phyloP scores from a whole-genome alignment of 2,888 invertebrate species.

The Zaprionus lineosus region DNA sequence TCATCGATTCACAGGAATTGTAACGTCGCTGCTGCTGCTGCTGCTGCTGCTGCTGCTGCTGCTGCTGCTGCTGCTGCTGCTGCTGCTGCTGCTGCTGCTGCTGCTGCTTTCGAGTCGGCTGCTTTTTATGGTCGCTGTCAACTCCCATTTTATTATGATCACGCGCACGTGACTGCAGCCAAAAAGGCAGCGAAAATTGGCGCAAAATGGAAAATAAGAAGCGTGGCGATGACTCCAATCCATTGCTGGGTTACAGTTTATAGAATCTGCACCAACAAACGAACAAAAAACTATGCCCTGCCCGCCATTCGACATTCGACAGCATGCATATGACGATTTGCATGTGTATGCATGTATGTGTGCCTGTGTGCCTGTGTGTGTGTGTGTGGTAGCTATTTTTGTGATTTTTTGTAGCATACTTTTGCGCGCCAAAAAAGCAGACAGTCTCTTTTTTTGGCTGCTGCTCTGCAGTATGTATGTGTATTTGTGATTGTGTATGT shows the following conservation, averaged over 20 bases:
- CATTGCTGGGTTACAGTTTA: constrained; percentile 15
- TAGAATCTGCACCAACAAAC: constrained; percentile 9
- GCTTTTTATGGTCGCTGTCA: constrained; percentile 60
- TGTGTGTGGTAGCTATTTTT: constrained; percentile 1
- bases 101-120: constrained; percentile 21
- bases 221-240: not conserved
- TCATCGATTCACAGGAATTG: constrained; percentile 51
- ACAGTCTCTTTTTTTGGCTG: constrained; percentile 1
- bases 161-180: constrained; percentile 59
- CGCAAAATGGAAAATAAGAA: constrained; percentile 26
- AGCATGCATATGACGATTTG: constrained; percentile 17
- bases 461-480: not conserved
- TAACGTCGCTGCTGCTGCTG: not conserved
- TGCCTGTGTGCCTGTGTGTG: not conserved
- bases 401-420: constrained; percentile 37
- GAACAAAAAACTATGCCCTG: constrained; percentile 5
- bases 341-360: not conserved
- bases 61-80: constrained; percentile 52
- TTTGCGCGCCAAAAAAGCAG: constrained; percentile 37
- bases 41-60: constrained; percentile 16
- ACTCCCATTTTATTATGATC: constrained; percentile 59
- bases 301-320: constrained; percentile 26
- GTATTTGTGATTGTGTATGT: constrained; percentile 16
- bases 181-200: constrained; percentile 36
- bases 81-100: constrained; percentile 12